These are phyloP conservation scores for Hemistola chrysoprasaria DNA, from an alignment of 2,888 invertebrate genomes.

Conservation along the genomic window DNA sequence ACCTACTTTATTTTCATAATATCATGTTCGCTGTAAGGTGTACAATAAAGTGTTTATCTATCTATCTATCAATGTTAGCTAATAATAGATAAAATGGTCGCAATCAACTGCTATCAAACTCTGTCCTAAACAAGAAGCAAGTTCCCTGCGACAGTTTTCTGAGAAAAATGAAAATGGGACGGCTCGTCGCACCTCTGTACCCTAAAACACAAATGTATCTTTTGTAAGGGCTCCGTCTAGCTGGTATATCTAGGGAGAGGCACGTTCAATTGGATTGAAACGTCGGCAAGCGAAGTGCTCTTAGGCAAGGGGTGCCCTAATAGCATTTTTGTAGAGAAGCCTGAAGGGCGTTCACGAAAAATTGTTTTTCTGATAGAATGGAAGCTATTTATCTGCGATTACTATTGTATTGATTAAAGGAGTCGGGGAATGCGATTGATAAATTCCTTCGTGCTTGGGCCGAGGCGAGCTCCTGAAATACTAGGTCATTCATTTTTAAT, in stretches of 20 bases:
- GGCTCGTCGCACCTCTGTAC: conserved; percentile 27
- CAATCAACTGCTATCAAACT: too few relatives aligned
- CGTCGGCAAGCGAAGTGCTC: conserved; percentile 53
- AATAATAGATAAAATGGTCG: too few relatives aligned
- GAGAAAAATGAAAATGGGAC: conserved; percentile 21
- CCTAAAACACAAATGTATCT: conserved; percentile 51
- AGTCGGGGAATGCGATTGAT: conserved; percentile 35
- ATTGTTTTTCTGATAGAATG: conserved; percentile 60
- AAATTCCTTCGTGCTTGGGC: conserved; percentile 27
- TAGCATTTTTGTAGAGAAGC: conserved; percentile 64
- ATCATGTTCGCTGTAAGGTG: too few relatives aligned
- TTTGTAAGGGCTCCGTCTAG: conserved; percentile 47
- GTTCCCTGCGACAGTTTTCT: conserved; percentile 7
- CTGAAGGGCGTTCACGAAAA: conserved; percentile 55
- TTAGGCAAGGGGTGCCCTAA: conserved; percentile 60
- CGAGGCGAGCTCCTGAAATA: conserved; percentile 20
- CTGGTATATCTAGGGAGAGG: conserved; percentile 47
- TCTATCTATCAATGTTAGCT: too few relatives aligned
- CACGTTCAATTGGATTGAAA: conserved; percentile 70
- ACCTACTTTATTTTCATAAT: too few relatives aligned
- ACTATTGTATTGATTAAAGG: conserved; percentile 60
- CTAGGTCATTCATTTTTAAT: conserved; percentile 29
- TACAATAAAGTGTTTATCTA: too few relatives aligned
- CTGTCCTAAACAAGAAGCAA: too few relatives aligned
- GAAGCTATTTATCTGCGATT: conserved; percentile 63